These are phyloP conservation scores for Scortum barcoo DNA, from an alignment of 2,113 vertebrate species.

Conservation along the genomic window DNA sequence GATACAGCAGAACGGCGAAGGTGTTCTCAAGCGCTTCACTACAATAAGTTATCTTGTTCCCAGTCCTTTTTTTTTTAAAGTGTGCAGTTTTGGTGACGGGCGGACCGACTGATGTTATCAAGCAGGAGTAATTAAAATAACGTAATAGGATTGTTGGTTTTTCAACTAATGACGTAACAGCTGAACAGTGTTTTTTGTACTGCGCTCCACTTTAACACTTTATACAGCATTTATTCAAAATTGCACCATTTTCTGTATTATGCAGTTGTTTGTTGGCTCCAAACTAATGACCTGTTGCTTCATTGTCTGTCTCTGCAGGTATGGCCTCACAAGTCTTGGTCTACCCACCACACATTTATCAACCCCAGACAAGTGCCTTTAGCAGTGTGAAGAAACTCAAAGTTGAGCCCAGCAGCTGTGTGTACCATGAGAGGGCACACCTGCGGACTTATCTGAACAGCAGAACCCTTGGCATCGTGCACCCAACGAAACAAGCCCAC, in stretches of 20 bases:
- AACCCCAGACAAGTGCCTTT: constrained; percentile 99
- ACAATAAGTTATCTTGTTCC: constrained; percentile 7
- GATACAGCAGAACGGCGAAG: constrained; percentile 32
- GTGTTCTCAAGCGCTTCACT: constrained; percentile 46
- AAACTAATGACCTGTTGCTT: constrained; percentile 43
- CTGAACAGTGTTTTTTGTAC: background rate
- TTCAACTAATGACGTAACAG: background rate
- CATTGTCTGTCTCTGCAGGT: constrained; percentile 85
- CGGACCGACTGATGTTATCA: constrained; percentile 13
- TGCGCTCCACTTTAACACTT: constrained; percentile 13
- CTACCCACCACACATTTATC: constrained; percentile 99
- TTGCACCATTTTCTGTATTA: background rate
- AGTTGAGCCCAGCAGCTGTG: constrained; percentile 97
- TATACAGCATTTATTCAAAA: background rate
- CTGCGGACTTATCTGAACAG: constrained; percentile 94
- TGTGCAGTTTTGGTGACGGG: background rate
- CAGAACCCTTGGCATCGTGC: constrained; percentile 93
- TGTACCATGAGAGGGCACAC: constrained; percentile 96
- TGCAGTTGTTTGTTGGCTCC: background rate
- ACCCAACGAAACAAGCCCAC: constrained; percentile 87
- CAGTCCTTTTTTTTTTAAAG: background rate
- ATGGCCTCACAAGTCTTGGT: constrained; percentile 99
- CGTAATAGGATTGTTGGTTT: background rate
- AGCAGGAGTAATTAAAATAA: background rate
- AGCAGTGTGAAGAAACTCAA: constrained; percentile 99